Evolutionary conservation across 2,113 vertebrate species (phyloP).

Genomic region (Peucedramus taeniatus): DNA sequence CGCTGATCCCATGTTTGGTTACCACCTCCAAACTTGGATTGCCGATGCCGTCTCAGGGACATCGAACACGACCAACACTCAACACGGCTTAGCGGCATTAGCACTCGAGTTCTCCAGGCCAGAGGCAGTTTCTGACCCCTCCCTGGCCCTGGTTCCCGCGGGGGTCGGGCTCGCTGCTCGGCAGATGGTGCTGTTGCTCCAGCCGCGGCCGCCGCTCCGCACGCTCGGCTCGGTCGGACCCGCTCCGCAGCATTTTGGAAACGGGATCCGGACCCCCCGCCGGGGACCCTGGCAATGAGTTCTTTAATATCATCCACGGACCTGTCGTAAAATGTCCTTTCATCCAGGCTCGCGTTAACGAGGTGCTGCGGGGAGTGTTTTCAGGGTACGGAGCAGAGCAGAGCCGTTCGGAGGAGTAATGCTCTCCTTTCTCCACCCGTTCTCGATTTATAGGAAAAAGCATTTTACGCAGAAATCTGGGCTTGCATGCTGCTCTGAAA

Average conservation of each 20-base stretch:
- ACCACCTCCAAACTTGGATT: neutral
- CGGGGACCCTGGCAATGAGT: fast-evolving
- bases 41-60: neutral
- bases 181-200: slow-evolving; percentile 47
- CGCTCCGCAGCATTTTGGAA: fast-evolving
- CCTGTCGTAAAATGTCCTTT: neutral
- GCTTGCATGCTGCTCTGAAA: neutral
- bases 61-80: fast-evolving
- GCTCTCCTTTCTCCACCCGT: neutral
- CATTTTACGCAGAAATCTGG: neutral
- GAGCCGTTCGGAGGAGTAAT: neutral
- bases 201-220: neutral
- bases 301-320: fast-evolving
- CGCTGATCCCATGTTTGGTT: neutral
- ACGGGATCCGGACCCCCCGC: fast-evolving
- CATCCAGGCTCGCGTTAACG: neutral
- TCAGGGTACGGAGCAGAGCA: neutral
- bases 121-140: fast-evolving
- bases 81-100: fast-evolving
- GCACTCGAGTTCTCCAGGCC: neutral
- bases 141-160: neutral
- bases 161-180: neutral
- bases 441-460: neutral
- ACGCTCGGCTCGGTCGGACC: fast-evolving
- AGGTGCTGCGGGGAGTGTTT: neutral